Evolutionary conservation across 2,888 invertebrate genomes (phyloP), one percentile per base, ranked within the genome.

Genomic region (Icerya purchasi): DNA sequence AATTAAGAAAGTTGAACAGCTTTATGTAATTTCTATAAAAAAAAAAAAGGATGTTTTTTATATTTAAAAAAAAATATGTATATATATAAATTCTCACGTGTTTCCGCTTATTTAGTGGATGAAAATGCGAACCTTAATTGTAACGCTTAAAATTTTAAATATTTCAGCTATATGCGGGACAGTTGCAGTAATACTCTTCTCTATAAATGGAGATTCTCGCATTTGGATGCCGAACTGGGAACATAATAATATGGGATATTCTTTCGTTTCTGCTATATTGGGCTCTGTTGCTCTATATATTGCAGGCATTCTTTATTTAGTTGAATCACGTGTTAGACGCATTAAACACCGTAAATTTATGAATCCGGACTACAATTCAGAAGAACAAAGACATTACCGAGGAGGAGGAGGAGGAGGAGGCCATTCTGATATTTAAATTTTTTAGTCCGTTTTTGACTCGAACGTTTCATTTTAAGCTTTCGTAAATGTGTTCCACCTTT

Each of bases 151-250:
- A n/a, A n/a, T n/a, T n/a, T n/a, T n/a, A n/a, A n/a, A n/a, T n/a
- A n/a, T n/a, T 19, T 55, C 72, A 80, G 90, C 84, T 18, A 69
- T 86, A 53, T 83, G 84, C 65, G 90, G 91, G 10, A 76, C 89
- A 1, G 81, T 92, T 68, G 82, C 90, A 1, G 83, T 89, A 1
- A 78, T 87, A 2, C 83, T 87, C 60, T 96, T 96, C 72, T 94
- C 93, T 50, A 84, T 84, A 0, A 79, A 84, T 69, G 93, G 92
- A 2, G 91, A 93, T 72, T 84, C 88, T 2, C 77, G 94, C 64
- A 89, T 88, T 68, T 91, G 93, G 86, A 90, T 96, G 88, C 93
- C 94, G 0, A 82, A 90, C 68, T 90, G 93, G 86, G 88, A 94
- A 67, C 86, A 92, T 70, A 96, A 96, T 73, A 86, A 90, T 70